Conservation (phyloP, 1,140 invertebrate species). For the Zaprionus vittiger region DNA sequence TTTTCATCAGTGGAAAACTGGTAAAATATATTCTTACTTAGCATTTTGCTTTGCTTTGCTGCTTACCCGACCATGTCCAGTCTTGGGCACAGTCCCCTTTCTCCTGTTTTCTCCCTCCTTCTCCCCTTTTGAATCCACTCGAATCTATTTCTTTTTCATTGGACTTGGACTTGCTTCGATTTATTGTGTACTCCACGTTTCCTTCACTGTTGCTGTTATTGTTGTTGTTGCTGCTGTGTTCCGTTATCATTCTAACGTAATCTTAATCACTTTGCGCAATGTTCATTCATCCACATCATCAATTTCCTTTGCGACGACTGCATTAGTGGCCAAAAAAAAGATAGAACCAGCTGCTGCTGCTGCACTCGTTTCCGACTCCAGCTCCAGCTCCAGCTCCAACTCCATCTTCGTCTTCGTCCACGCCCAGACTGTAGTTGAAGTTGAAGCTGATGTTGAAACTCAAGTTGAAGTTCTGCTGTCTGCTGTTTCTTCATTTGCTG, state of each 20-base stretch:
- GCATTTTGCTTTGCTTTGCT: slow-evolving; percentile 36
- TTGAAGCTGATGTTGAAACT: slow-evolving; percentile 43
- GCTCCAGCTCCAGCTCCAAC: slow-evolving; percentile 48
- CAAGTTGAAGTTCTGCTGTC: slow-evolving; percentile 34
- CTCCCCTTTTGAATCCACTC: slow-evolving; percentile 1
- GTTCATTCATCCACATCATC: slow-evolving; percentile 84
- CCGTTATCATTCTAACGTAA: slow-evolving; percentile 79
- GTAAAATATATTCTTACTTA: slow-evolving; percentile 16
- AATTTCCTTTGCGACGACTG: slow-evolving; percentile 73
- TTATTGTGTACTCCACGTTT: slow-evolving; percentile 46
- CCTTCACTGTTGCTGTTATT: slow-evolving; percentile 4
- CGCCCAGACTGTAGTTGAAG: slow-evolving; percentile 4
- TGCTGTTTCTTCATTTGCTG: slow-evolving; percentile 41
- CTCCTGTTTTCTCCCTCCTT: too few species aligned
- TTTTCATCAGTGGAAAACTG: slow-evolving; percentile 1
- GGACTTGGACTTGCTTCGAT: slow-evolving; percentile 23
- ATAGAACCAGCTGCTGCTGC: slow-evolving; percentile 33
- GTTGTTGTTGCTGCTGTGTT: slow-evolving; percentile 2
- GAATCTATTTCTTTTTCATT: slow-evolving; percentile 20
- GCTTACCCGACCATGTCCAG: slow-evolving; percentile 31
- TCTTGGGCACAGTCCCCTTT: not conserved
- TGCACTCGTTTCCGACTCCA: not conserved
- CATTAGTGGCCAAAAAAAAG: slow-evolving; percentile 55
- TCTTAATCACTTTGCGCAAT: slow-evolving; percentile 84
- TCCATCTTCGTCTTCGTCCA: slow-evolving; percentile 7